Conservation (phyloP, 2,113 vertebrate genomes). For the Sylvietta virens region DNA sequence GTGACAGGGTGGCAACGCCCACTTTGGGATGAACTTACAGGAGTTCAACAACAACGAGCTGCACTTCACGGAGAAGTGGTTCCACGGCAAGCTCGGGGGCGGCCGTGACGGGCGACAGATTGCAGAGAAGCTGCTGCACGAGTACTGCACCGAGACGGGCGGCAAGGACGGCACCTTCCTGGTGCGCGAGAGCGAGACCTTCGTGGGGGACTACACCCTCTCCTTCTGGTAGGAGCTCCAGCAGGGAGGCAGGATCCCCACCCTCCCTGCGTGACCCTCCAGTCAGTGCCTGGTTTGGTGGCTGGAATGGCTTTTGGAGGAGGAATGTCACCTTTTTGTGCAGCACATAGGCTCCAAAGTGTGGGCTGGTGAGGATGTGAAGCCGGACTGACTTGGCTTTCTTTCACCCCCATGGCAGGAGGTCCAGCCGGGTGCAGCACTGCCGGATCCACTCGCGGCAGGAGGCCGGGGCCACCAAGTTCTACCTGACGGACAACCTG, state of each 20-base stretch:
- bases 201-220: conserved; percentile 86
- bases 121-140: conserved; percentile 84
- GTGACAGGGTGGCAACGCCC: neutral
- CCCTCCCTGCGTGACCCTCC: neutral
- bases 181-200: conserved; percentile 87
- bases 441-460: conserved; percentile 85
- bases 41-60: conserved; percentile 87
- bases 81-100: conserved; percentile 84
- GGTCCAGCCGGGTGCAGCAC: conserved; percentile 83
- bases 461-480: conserved; percentile 80
- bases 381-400: neutral
- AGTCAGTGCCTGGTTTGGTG: no score
- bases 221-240: conserved; percentile 79
- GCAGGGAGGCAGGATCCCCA: neutral
- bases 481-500: conserved; percentile 87
- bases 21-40: conserved; percentile 33
- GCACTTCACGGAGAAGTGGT: conserved; percentile 86
- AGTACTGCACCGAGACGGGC: conserved; percentile 80
- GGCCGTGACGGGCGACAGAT: conserved; percentile 84
- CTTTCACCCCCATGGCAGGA: conserved; percentile 36
- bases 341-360: accelerated
- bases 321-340: neutral
- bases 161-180: conserved; percentile 86
- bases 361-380: accelerated
- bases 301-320: neutral